A percentile compares a stretch with the other conserved stretches of the same genome.
phyloP scores from a whole-genome alignment of 2,113 vertebrate genomes.

The Abramis brama region DNA sequence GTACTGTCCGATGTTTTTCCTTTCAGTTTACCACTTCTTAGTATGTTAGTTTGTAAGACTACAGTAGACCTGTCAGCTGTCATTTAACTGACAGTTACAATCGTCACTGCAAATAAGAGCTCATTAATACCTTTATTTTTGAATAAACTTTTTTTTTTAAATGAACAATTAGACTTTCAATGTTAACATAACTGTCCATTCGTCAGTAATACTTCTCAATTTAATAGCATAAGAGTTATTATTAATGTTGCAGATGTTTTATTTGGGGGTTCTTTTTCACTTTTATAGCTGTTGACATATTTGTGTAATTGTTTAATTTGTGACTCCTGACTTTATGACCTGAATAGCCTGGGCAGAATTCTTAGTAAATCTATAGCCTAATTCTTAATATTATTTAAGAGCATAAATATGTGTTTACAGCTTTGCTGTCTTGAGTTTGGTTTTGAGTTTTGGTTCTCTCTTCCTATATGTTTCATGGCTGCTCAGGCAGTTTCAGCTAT shows the following conservation, averaged over 20 bases:
- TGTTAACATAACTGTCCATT: not conserved
- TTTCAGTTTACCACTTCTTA: conserved; percentile 7
- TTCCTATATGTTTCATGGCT: not conserved
- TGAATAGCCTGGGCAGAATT: no score
- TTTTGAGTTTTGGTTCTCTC: not conserved
- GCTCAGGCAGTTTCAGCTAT: not conserved
- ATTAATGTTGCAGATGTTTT: not conserved
- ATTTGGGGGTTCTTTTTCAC: not conserved
- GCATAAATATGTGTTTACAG: not conserved
- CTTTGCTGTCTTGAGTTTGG: not conserved
- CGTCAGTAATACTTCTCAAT: not conserved
- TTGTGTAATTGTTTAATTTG: not conserved
- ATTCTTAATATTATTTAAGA: not conserved
- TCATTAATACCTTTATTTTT: not conserved
- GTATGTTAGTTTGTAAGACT: not conserved
- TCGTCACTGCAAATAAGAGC: not conserved
- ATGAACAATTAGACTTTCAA: not conserved
- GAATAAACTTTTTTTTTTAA: not conserved
- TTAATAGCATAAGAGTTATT: not conserved
- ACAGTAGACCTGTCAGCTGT: conserved; percentile 45
- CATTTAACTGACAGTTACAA: conserved; percentile 38
- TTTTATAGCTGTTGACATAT: not conserved
- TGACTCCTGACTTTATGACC: no score
- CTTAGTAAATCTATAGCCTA: no score
- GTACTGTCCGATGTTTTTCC: conserved; percentile 25